Percentiles rank a stretch among this genome's conserved stretches.
These are phyloP conservation scores for Drosophila ercepeae DNA, from an alignment of 1,140 invertebrate species.

Conservation along the genomic window DNA sequence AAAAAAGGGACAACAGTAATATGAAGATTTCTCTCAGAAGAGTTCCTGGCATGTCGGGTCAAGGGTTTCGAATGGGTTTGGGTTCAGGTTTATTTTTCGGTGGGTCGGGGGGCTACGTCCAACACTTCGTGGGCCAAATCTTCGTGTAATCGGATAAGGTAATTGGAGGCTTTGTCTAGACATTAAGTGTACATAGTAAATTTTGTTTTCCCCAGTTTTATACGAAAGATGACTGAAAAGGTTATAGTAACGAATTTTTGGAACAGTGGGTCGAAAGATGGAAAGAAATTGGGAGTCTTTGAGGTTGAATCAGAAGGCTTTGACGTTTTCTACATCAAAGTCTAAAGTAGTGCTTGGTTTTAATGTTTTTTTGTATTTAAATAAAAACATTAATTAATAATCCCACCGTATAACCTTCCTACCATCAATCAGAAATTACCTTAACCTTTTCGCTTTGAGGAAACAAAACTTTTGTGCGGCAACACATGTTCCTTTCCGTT, in stretches of 20 bases:
- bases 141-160: constrained; percentile 84
- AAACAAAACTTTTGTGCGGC: constrained; percentile 65
- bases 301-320: not conserved
- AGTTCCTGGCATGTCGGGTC: constrained; percentile 66
- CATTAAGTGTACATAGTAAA: constrained; percentile 83
- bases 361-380: not conserved
- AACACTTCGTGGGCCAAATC: constrained; percentile 75
- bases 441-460: constrained; percentile 15
- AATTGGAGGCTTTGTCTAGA: constrained; percentile 84
- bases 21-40: constrained; percentile 53
- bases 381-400: not conserved
- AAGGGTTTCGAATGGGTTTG: constrained; percentile 49
- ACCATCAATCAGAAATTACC: constrained; percentile 23
- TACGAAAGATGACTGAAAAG: constrained; percentile 54
- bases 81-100: constrained; percentile 5
- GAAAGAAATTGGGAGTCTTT: not conserved
- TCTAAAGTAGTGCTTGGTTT: too few species aligned
- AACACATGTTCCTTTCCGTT: constrained; percentile 57
- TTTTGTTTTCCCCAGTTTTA: constrained; percentile 59
- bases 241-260: constrained; percentile 26
- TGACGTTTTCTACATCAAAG: not conserved
- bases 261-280: constrained; percentile 28
- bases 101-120: constrained; percentile 6
- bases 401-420: not conserved
- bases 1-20: constrained; percentile 69